Base-by-base conservation (phyloP, 2,113 vertebrate species). In the Phasianus colchicus region DNA sequence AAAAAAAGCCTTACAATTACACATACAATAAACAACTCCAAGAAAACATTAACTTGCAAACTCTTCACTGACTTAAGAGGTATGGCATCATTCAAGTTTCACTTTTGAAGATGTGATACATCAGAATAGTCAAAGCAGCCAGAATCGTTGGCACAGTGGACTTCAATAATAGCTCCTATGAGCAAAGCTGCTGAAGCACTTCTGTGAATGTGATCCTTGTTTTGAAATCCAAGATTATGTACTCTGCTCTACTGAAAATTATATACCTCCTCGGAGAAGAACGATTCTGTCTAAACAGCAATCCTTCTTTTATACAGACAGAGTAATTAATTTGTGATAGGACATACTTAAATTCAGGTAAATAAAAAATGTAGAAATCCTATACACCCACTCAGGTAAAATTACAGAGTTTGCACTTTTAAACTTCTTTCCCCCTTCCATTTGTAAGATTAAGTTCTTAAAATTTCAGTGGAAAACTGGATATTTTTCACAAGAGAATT, bases 141-240 rank as follows among this genome's bases (percentile, higher is more conserved):
- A 80, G 18, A 64, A 65, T 7, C 6, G 42, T 52, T 63, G 34
- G 32, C 34, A 10, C 65, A 47, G n/a, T 6, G 4, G 11, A 19
- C 34, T 57, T 69, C 48, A 38, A n/a, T 0, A 0, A 57, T 4
- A 74, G 18, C 2, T 29, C 47, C 36, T 50, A 22, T 25, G 20
- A 69, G 38, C 16, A 75, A 70, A 40, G 63, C 13, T 4, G 20
- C 43, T 81, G 58, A 71, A 88, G 38, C 32, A 73, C 12, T 30
- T 73, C 52, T 3, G 2, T 16, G 13, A 72, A 32, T 47, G 58
- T 34, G 6, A 70, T 52, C 16, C 13, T 84, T 48, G 57, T 63
- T 57, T 50, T 82, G 60, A 77, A 72, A 76, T 57, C 30, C 25
- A 50, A 57, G 42, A 64, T 22, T 3, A 32, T 20, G 16, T 7